phyloP scores from a whole-genome alignment of 2,888 invertebrate genomes.

The Heliothis peltigera region DNA sequence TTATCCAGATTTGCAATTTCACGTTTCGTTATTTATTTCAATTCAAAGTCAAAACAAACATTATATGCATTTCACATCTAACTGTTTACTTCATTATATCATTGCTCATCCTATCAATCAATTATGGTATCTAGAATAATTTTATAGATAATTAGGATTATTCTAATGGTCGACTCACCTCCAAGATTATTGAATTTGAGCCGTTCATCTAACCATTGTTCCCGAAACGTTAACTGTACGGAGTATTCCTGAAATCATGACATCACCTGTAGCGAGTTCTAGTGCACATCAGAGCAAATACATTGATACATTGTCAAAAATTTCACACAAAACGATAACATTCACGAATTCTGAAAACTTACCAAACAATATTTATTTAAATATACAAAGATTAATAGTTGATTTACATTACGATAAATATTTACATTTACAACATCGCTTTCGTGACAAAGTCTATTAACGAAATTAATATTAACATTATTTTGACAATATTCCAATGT shows the following conservation, averaged over 20 bases:
- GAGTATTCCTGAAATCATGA: slow-evolving; percentile 96
- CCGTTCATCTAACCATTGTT: slow-evolving; percentile 98
- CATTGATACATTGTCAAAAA: slow-evolving; percentile 62
- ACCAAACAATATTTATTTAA: not conserved
- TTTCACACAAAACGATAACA: not conserved
- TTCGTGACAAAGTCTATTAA: not conserved
- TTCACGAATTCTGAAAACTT: not conserved
- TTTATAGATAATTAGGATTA: too few species aligned
- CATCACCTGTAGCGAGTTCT: slow-evolving; percentile 37
- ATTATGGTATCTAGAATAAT: not conserved
- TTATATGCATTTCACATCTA: not conserved
- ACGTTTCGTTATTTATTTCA: slow-evolving; percentile 8
- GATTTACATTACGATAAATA: slow-evolving; percentile 11
- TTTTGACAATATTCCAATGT: slow-evolving; percentile 69
- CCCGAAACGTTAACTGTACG: slow-evolving; percentile 98
- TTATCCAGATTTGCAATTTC: not conserved
- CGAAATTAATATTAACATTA: slow-evolving; percentile 8
- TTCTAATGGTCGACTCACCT: slow-evolving; percentile 88
- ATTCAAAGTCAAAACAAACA: not conserved
- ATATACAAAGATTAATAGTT: not conserved
- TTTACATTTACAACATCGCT: not conserved
- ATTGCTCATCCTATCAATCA: not conserved
- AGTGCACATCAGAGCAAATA: slow-evolving; percentile 6
- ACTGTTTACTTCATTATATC: not conserved
- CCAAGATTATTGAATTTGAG: slow-evolving; percentile 96